Evolutionary conservation across 2,113 vertebrate genomes (phyloP), one percentile per base, ranked within the genome.

Genomic region (Chaetodon trifascialis): DNA sequence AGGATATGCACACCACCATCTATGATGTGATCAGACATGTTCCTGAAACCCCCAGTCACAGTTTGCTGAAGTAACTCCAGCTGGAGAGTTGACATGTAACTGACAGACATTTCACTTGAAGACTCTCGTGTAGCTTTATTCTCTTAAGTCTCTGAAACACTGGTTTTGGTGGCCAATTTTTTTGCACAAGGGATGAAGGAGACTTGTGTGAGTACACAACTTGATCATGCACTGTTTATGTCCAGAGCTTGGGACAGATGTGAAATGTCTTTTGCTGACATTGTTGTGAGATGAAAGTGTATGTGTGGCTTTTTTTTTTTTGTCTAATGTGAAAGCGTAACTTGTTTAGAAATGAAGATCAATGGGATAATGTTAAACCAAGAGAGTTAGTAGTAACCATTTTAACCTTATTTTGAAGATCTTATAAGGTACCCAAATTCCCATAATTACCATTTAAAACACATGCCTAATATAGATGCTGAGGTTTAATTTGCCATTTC

Each of bases 21-120:
- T 96, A 96, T 34, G 95, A 96, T 88, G 95, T 96, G 74, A 96
- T 96, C 91, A 88, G 91, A 83, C 93, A 95, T 21, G 90, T 95
- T 58, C 95, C 95, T 44, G 95, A 96, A 91, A 93, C 92, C 6
- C 93, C 94, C 0, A 92, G 89, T 62, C 93, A 94, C 71, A 94
- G 90, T 87, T 86, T 95, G 82, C 69, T 95, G 49, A 83, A 90
- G 64, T 95, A 73, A 93, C 36, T 5, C 9, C 0, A 21, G 42
- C 44, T 51, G n/a, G n/a, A 60, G 54, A 52, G n/a, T 1, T 51
- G 74, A 87, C 38, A 67, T 52, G 21, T 49, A 67, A 72, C 67
- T 75, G 63, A 10, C 16, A 40, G 56, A 49, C 17, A 42, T 86
- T 83, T 62, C 60, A 85, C 80, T 86, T 66, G 62, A 82, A 89